Evolutionary conservation across 2,113 vertebrate genomes (phyloP), one percentile per base, ranked within the genome.

Genomic region (Corynorhinus townsendii): DNA sequence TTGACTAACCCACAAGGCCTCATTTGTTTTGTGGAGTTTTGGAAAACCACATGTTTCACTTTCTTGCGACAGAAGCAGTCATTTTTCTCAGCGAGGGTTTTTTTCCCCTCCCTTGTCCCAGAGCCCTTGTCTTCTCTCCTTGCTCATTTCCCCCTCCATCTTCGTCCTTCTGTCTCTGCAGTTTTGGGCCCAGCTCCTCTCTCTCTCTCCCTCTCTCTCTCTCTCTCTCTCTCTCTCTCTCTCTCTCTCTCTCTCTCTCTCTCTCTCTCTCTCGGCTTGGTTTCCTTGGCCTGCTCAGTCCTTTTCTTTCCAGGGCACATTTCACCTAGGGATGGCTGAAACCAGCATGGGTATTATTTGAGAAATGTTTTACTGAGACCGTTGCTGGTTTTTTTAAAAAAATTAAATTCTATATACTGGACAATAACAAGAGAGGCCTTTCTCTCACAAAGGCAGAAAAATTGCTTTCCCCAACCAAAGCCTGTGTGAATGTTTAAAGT

Each of bases 301-400:
- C 11, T 54, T 28, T 45, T n/a, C 26, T 40, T 22, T n/a, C 54
- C 19, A 9, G 40, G 16, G 11, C 20, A 85, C 40, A 40, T 82
- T 89, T 95, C 49, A 90, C 33, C 79, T 38, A 83, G 47, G 45
- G 22, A 45, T 90, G 71, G 54, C 92, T 83, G 64, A 91, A 96
- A 52, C 20, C 5, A 5, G 54, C 14, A 17, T 33, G 49, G 11
- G 69, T 82, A 75, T 91, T 94, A 75, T 91, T 95, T 96, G 49
- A 87, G 71, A 83, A 88, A 26, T 81, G 52, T 88, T 97, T 92
- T 62, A 59, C 19, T 87, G 86, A 83, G 96, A 93, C 75, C 91
- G 54, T 86, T 93, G 90, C 90, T 91, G 33, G 28, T 79, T 1
- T 93, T 54, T 49, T 83, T 52, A n/a, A 0, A 49, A 68, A 69